Evolutionary conservation across 37 sponge, comb jelly and placozoan species (phyloP).

Genomic region (Cliona cf. orientalis): DNA sequence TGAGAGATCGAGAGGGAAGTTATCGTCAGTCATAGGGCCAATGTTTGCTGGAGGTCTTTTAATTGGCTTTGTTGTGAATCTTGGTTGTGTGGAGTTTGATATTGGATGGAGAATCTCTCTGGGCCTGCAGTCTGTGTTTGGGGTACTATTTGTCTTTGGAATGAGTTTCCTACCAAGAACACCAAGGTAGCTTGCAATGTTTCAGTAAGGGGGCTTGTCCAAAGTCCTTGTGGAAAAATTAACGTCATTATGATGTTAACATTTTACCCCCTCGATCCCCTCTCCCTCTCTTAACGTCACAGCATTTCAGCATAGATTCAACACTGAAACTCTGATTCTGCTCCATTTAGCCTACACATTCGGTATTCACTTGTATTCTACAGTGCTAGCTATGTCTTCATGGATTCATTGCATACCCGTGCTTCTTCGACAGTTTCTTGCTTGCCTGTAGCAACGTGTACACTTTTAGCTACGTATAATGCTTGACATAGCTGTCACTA

Average conservation of each 20-base stretch:
- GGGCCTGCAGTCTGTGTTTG: not conserved
- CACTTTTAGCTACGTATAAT: too few species aligned
- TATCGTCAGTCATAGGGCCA: not conserved
- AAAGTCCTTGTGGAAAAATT: too few species aligned
- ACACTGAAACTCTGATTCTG: too few species aligned
- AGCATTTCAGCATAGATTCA: not conserved
- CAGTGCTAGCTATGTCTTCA: too few species aligned
- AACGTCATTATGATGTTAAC: not conserved
- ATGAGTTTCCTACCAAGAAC: conserved; percentile 5
- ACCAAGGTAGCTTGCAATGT: conserved; percentile 5
- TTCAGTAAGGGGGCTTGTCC: too few species aligned
- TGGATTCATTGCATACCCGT: too few species aligned
- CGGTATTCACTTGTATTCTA: too few species aligned
- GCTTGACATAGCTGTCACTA: too few species aligned
- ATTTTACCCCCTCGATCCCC: not conserved
- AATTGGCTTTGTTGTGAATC: not conserved
- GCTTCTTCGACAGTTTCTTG: too few species aligned
- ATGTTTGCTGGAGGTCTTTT: not conserved
- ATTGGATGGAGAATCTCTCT: conserved; percentile 9
- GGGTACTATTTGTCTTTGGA: not conserved
- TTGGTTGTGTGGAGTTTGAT: not conserved
- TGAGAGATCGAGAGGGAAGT: not conserved
- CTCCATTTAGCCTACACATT: too few species aligned
- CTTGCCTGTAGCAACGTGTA: too few species aligned
- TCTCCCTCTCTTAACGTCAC: not conserved